phyloP scores from a whole-genome alignment of 1,140 invertebrate genomes.

The Bathynomus jamesi region DNA sequence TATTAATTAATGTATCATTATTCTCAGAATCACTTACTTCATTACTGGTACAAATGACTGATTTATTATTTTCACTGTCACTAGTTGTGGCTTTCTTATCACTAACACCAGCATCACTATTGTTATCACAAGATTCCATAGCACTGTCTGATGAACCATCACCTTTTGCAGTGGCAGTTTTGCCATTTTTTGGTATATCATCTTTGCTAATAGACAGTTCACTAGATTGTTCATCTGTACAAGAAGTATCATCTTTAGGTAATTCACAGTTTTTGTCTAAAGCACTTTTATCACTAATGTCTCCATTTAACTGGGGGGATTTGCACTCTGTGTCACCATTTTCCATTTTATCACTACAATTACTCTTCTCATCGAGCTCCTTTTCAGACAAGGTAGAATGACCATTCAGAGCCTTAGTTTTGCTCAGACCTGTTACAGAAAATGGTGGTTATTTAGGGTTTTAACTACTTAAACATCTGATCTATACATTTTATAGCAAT shows the following conservation, averaged over 20 bases:
- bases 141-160: no score
- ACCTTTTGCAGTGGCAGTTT: not conserved
- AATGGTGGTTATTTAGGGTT: not conserved
- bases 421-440: not conserved
- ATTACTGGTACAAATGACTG: no score
- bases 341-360: not conserved
- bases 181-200: not conserved
- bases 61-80: no score
- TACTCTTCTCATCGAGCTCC: not conserved
- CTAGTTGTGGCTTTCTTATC: no score
- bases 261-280: not conserved
- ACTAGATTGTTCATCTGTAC: not conserved
- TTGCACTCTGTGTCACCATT: not conserved
- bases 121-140: no score
- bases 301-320: not conserved
- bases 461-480: not conserved
- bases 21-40: no score
- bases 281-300: not conserved
- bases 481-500: not conserved
- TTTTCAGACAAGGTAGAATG: not conserved
- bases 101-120: no score
- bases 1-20: no score
- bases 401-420: not conserved
- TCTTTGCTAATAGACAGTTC: no score
- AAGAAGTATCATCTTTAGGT: not conserved